Evolutionary conservation across 2,888 invertebrate species (phyloP).

Genomic region (Hypomecis atomaria): DNA sequence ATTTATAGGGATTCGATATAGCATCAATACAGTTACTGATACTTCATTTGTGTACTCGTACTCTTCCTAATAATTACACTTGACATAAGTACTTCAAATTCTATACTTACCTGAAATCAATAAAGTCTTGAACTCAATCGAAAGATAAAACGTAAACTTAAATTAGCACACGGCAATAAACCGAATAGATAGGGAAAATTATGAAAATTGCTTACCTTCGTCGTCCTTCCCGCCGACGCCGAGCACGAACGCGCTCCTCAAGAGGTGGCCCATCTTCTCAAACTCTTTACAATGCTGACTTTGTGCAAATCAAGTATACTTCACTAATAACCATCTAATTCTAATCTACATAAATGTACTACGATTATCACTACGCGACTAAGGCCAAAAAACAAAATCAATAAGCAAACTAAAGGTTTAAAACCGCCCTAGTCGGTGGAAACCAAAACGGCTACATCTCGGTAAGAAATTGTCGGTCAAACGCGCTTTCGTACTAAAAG

Average conservation of each 20-base stretch:
- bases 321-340: constrained; percentile 51
- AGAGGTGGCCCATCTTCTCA: constrained; percentile 74
- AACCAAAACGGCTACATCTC: constrained; percentile 79
- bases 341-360: constrained; percentile 45
- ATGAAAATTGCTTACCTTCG: constrained; percentile 56
- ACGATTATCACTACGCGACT: constrained; percentile 44
- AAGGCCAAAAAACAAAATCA: constrained; percentile 46
- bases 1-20: too few relatives aligned
- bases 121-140: background rate
- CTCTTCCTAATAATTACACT: too few relatives aligned
- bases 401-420: constrained; percentile 52
- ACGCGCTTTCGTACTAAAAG: constrained; percentile 58
- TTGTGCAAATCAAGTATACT: constrained; percentile 71
- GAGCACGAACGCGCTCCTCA: constrained; percentile 73
- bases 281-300: constrained; percentile 70
- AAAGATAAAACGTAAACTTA: background rate
- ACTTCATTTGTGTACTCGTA: too few relatives aligned
- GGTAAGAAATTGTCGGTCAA: constrained; percentile 53
- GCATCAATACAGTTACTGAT: too few relatives aligned
- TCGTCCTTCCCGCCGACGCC: constrained; percentile 70
- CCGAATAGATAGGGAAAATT: background rate
- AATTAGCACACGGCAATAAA: background rate
- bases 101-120: too few relatives aligned
- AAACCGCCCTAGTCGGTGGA: constrained; percentile 75
- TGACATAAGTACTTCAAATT: too few relatives aligned